Evolutionary conservation across 2,113 vertebrate genomes (phyloP).

Genomic region (Empidonax traillii): DNA sequence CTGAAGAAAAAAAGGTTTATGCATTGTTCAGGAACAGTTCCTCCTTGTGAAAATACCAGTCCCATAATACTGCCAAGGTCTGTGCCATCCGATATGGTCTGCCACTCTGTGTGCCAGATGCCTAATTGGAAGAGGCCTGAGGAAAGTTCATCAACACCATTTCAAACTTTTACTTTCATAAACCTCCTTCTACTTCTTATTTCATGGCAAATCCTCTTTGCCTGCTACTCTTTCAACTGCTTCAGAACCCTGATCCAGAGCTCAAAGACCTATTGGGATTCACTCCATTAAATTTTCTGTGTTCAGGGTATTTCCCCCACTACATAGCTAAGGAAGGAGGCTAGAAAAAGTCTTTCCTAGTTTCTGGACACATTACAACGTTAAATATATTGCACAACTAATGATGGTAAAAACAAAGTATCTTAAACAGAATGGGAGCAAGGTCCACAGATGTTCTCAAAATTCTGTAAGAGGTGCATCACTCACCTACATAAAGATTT

Average conservation of each 20-base stretch:
- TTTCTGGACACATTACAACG: background rate
- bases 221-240: background rate
- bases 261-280: background rate
- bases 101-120: background rate
- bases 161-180: background rate
- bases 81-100: background rate
- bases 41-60: slow-evolving; percentile 38
- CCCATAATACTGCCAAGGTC: background rate
- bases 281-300: background rate
- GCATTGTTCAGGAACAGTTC: background rate
- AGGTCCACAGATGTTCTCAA: background rate
- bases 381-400: background rate
- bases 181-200: background rate
- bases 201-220: background rate
- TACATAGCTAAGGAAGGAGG: background rate
- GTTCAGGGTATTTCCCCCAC: background rate
- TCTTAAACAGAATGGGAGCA: background rate
- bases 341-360: background rate
- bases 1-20: background rate
- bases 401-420: background rate
- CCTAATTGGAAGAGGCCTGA: background rate
- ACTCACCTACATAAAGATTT: background rate
- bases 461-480: background rate
- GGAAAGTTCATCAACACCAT: background rate
- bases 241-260: background rate